Base-by-base conservation (phyloP, 2,113 vertebrate genomes). In the Thymallus thymallus region DNA sequence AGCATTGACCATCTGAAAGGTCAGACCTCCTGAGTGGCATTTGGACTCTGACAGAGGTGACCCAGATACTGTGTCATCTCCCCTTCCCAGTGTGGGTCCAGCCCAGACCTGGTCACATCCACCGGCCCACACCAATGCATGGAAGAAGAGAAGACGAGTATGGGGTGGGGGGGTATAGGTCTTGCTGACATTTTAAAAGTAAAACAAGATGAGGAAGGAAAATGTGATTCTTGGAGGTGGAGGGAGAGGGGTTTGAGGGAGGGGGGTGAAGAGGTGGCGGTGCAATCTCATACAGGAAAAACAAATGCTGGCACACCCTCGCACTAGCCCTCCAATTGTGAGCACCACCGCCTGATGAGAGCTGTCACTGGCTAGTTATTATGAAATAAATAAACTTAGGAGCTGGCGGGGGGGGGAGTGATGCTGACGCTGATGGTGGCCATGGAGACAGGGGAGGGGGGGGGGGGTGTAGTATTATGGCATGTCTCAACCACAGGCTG, bases 281-380 rank as follows among this genome's bases (percentile, higher is more conserved):
- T 41, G 65, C 68, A 78, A 82, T 86, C 60, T 76, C 78, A 90
- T 88, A 79, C 48, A 63, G 84, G 79, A 83, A 87, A 91, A 90
- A 87, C 89, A 91, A 90, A 89, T 81, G 78, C 76, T 32, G 75
- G 76, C 77, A 78, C 78, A 70, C 81, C 80, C 75, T 81, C 72
- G 84, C 74, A 56, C 78, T 73, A 74, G 72, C 80, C 81, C 79
- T 81, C 78, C 60, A 51, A 82, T 77, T 80, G 69, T 51, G 79
- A 82, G 81, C 74, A 71, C 79, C 82, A 71, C 87, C 75, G 91
- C 83, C 89, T 89, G 89, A 91, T 89, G 85, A 93, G 92, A 91
- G 82, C 90, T 92, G 91, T 93, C 92, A 89, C 86, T 81, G 88
- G 85, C 88, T 92, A 82, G 79, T 91, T 91, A 87, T 84, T 85